Percentiles rank a stretch among this genome's conserved stretches.
Conservation (phyloP, 2,113 vertebrate species). For the Ondatra zibethicus region DNA sequence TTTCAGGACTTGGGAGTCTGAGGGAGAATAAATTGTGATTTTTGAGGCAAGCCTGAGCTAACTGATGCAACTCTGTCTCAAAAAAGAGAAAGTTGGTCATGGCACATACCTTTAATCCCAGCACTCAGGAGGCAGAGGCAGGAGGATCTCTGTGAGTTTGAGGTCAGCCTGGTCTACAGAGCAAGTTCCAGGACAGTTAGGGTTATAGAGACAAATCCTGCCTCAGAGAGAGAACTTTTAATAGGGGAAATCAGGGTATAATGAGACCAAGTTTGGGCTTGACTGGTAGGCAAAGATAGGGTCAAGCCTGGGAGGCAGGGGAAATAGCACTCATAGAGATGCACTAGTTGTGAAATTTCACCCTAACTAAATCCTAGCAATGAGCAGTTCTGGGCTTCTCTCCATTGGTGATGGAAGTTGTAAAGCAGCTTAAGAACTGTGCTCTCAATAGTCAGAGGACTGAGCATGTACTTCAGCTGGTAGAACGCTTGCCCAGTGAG, state of each 20-base stretch:
- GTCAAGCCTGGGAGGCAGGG: constrained; percentile 9
- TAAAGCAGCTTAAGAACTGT: constrained; percentile 32
- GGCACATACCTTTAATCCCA: too few species aligned
- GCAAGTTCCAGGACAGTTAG: neutral
- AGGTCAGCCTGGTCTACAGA: neutral
- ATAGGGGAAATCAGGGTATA: neutral
- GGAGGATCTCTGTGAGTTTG: too few species aligned
- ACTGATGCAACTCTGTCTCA: neutral
- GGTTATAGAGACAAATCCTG: neutral
- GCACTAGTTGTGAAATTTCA: constrained; percentile 63
- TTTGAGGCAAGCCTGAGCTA: neutral
- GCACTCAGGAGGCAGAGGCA: neutral
- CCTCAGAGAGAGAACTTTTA: neutral
- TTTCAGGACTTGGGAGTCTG: neutral
- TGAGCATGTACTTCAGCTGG: neutral
- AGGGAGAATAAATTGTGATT: neutral
- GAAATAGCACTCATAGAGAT: neutral
- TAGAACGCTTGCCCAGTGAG: neutral
- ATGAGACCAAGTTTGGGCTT: neutral
- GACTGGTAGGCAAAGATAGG: neutral
- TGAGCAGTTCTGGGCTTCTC: constrained; percentile 55
- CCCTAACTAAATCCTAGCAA: constrained; percentile 52
- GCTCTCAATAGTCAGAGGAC: neutral
- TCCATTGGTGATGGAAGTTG: constrained; percentile 46
- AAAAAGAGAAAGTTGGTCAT: neutral